Conservation (phyloP, 2,113 vertebrate species). For the Microcebus griseorufus region DNA sequence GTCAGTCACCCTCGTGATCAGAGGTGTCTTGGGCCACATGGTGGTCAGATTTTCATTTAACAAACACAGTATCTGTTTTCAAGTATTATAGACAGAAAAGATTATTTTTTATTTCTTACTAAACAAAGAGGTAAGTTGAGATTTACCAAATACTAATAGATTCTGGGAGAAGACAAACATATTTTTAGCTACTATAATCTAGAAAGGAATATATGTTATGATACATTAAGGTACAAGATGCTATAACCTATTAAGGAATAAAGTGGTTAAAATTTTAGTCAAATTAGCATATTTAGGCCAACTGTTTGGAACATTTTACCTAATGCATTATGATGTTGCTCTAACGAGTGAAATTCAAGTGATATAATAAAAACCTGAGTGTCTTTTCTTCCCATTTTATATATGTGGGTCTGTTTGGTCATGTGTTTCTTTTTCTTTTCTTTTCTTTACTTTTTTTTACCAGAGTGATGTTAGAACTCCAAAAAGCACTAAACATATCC, state of each 20-base stretch:
- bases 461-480: slow-evolving; percentile 94
- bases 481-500: slow-evolving; percentile 91
- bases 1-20: not conserved
- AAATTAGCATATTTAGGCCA: not conserved
- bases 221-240: not conserved
- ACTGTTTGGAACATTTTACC: not conserved
- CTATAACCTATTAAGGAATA: not conserved
- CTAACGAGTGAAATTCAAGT: not conserved
- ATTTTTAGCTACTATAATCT: not conserved
- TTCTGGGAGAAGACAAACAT: not conserved
- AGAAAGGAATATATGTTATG: not conserved
- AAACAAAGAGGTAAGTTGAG: slow-evolving; percentile 31
- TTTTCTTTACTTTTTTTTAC: slow-evolving; percentile 46
- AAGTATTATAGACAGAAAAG: not conserved
- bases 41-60: not conserved
- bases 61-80: not conserved
- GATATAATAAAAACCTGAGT: not conserved
- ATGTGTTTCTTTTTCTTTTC: not conserved
- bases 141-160: not conserved
- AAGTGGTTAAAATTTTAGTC: not conserved
- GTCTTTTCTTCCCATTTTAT: slow-evolving; percentile 17
- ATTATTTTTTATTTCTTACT: slow-evolving; percentile 8
- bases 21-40: not conserved
- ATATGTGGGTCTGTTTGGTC: not conserved
- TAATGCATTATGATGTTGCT: not conserved